phyloP scores from a whole-genome alignment of 2,797 vertebrate genomes.

The Arrhamphus sclerolepis region DNA sequence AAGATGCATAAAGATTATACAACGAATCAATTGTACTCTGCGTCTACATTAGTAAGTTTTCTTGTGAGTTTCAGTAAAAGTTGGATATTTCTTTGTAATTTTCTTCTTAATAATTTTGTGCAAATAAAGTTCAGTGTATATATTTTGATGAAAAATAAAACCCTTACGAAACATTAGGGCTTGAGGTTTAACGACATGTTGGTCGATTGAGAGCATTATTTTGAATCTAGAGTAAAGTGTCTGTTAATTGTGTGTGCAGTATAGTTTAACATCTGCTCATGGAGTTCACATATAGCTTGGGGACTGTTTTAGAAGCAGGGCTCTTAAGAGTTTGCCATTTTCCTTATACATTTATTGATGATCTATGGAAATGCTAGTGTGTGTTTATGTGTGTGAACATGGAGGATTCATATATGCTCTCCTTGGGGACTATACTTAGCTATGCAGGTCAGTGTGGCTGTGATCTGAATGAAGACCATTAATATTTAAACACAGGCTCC shows the following conservation, averaged over 20 bases:
- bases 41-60: too few species aligned
- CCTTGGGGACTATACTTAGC: conserved; percentile 73
- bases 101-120: too few species aligned
- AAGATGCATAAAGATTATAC: too few species aligned
- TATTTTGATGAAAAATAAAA: too few species aligned
- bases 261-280: conserved; percentile 1
- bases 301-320: conserved; percentile 40
- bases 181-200: neutral
- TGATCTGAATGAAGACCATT: conserved; percentile 83
- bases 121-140: too few species aligned
- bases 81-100: too few species aligned
- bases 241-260: neutral
- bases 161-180: neutral
- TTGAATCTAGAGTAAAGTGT: neutral
- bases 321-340: conserved; percentile 41
- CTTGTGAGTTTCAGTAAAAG: too few species aligned
- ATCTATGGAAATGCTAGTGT: conserved; percentile 53
- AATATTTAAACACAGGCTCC: conserved; percentile 83
- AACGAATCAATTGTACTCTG: too few species aligned
- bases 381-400: conserved; percentile 27
- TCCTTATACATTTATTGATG: conserved; percentile 45
- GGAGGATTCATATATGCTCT: conserved; percentile 52
- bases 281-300: conserved; percentile 13
- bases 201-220: neutral
- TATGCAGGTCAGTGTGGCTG: conserved; percentile 79